Percentiles rank a stretch among this genome's conserved stretches.
phyloP scores from a whole-genome alignment of 1,140 invertebrate species.

The Condylostylus longicornis region DNA sequence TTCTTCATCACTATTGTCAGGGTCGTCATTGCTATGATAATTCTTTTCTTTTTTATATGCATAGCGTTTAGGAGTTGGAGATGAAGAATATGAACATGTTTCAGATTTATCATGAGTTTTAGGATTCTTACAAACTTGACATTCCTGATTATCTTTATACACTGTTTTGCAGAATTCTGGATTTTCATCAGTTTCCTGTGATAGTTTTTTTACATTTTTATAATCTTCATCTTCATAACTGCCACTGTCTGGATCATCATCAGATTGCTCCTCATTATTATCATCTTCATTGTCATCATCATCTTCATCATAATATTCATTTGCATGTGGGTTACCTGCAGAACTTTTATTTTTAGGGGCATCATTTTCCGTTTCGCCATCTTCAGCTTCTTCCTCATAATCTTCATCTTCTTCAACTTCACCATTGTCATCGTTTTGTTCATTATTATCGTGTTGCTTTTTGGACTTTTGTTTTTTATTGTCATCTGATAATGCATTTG shows the following conservation, averaged over 20 bases:
- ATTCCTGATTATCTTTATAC: conserved; percentile 44
- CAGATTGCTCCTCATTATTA: too few species aligned
- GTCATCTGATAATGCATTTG: neutral
- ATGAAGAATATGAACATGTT: conserved; percentile 50
- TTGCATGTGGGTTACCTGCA: too few species aligned
- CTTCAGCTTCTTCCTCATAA: neutral
- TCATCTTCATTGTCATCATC: neutral
- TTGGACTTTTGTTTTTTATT: too few species aligned
- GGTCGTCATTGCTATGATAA: conserved; percentile 39
- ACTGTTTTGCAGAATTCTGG: conserved; percentile 46
- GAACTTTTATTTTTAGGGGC: too few species aligned
- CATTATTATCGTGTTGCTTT: too few species aligned
- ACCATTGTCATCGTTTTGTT: too few species aligned
- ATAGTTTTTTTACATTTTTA: conserved; percentile 41
- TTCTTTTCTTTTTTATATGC: conserved; percentile 45
- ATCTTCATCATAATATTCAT: neutral
- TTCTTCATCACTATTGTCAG: conserved; percentile 32
- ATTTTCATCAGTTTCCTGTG: conserved; percentile 39
- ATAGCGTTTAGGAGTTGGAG: conserved; percentile 53
- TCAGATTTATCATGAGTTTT: conserved; percentile 54
- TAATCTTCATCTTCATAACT: conserved; percentile 23
- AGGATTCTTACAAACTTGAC: conserved; percentile 48
- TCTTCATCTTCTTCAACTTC: neutral
- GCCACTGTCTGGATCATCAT: conserved; percentile 5
- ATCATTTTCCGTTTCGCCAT: neutral